Conservation (phyloP, 2,113 vertebrate genomes). For the Trichomycterus rosablanca region DNA sequence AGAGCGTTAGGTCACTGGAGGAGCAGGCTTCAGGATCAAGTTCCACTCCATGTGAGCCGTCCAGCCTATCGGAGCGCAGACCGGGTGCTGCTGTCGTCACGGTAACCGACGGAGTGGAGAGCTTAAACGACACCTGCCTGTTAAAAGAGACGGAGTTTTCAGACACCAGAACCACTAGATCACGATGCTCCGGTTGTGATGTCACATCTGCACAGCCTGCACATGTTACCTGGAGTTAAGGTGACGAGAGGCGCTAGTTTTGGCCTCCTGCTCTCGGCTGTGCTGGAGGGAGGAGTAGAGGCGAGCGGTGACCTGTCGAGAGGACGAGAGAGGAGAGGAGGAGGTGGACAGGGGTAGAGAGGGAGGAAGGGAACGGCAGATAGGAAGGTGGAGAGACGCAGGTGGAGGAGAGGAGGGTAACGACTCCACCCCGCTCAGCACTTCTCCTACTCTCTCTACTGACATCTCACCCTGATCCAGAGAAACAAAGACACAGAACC, state of each 20-base stretch:
- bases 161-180: neutral
- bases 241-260: conserved; percentile 35
- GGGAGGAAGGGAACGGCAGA: conserved; percentile 3
- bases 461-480: conserved; percentile 33
- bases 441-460: neutral
- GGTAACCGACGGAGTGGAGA: conserved; percentile 24
- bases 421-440: conserved; percentile 61
- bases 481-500: conserved; percentile 7
- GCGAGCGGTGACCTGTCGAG: conserved; percentile 64
- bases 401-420: conserved; percentile 37
- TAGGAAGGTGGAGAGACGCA: conserved; percentile 25
- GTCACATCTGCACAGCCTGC: neutral
- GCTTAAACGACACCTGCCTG: conserved; percentile 47
- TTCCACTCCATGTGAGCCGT: conserved; percentile 12
- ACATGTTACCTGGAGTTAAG: conserved; percentile 24
- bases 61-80: conserved; percentile 20
- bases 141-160: neutral
- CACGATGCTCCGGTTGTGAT: too few species aligned
- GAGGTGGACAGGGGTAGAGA: conserved; percentile 35
- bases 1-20: neutral
- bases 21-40: conserved; percentile 4
- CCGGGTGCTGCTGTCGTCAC: neutral
- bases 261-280: conserved; percentile 59
- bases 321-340: conserved; percentile 37
- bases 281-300: conserved; percentile 66